These are phyloP conservation scores for Eufriesea mexicana DNA, from an alignment of 1,140 invertebrate genomes.

Conservation along the genomic window DNA sequence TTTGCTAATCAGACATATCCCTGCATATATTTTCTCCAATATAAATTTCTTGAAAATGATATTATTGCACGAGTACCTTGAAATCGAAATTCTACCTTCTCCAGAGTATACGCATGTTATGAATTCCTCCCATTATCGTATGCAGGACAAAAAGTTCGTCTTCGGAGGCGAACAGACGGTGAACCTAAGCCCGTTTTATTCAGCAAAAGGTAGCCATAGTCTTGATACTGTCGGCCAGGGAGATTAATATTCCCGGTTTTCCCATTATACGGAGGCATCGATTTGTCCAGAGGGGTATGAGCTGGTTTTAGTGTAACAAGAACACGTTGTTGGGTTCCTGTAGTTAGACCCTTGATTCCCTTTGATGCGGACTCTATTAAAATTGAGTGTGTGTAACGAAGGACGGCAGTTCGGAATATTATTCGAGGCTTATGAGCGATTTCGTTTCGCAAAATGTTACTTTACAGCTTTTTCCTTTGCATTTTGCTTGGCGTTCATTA, in stretches of 20 bases:
- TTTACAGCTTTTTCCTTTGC: not conserved
- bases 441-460: not conserved
- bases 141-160: not conserved
- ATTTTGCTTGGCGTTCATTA: no score
- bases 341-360: constrained; percentile 28
- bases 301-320: constrained; percentile 10
- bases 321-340: constrained; percentile 7
- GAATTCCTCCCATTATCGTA: not conserved
- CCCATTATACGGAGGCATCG: constrained; percentile 20
- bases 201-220: not conserved
- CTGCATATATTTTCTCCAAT: no score
- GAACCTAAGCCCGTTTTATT: not conserved
- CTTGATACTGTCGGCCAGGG: not conserved
- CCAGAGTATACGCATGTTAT: no score
- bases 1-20: no score
- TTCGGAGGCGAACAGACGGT: not conserved
- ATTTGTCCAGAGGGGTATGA: not conserved
- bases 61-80: no score
- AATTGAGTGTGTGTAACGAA: constrained; percentile 1
- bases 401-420: not conserved
- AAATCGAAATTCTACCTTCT: no score
- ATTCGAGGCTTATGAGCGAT: not conserved
- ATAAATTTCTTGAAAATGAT: no score
- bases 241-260: constrained; percentile 35
- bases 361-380: constrained; percentile 39